These are phyloP conservation scores for Rhizomys pruinosus DNA, from an alignment of 2,113 vertebrate species.

Conservation along the genomic window DNA sequence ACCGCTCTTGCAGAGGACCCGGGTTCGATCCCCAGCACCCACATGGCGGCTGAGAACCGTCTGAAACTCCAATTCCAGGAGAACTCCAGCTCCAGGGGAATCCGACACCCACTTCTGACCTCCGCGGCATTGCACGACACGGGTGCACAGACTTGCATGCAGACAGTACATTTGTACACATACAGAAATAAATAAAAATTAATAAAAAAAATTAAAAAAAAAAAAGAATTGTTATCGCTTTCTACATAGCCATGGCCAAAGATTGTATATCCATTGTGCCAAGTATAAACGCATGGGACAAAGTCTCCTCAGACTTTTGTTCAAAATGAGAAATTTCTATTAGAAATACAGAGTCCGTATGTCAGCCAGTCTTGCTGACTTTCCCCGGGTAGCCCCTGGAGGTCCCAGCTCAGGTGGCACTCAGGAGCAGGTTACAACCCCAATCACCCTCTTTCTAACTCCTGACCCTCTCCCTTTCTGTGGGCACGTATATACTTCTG, in stretches of 20 bases:
- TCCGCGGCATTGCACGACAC: no score
- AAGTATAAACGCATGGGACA: not conserved
- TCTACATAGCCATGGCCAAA: not conserved
- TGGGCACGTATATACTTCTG: not conserved
- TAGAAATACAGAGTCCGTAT: not conserved
- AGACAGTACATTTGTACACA: no score
- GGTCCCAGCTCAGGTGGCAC: not conserved
- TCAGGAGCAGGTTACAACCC: not conserved
- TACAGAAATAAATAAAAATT: no score
- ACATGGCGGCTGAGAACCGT: no score
- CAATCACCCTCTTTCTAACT: not conserved
- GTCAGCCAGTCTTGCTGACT: not conserved
- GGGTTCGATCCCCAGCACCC: no score
- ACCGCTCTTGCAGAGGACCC: no score
- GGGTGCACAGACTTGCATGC: no score
- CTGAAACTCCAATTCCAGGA: no score
- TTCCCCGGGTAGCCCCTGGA: not conserved
- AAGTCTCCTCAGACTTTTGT: not conserved
- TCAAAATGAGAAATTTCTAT: not conserved
- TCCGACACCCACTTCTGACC: no score
- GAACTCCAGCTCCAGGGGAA: no score
- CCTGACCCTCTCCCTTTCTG: not conserved
- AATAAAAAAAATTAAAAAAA: no score
- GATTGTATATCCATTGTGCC: not conserved
- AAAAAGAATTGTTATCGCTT: not conserved